Evolutionary conservation across 2,888 invertebrate species (phyloP).

Genomic region (Malthinus seriepunctatus): DNA sequence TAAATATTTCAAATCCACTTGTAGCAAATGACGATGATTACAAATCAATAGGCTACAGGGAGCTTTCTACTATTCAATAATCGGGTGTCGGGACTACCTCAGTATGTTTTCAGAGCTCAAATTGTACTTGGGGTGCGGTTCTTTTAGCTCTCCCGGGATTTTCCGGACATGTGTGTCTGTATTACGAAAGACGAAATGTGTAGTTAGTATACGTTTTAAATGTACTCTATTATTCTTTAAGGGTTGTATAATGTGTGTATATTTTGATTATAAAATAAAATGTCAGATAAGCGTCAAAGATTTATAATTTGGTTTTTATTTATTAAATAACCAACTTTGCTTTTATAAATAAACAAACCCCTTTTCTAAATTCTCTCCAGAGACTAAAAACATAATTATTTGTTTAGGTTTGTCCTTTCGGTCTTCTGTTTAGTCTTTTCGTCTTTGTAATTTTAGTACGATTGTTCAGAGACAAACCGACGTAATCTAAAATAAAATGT

Average conservation of each 20-base stretch:
- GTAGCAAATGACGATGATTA: conserved; percentile 18
- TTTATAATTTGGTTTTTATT: conserved; percentile 14
- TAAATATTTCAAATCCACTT: conserved; percentile 20
- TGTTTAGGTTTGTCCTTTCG: conserved; percentile 22
- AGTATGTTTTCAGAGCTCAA: conserved; percentile 19
- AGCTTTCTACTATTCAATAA: conserved; percentile 22
- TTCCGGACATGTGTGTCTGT: conserved; percentile 11
- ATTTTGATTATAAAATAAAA: background rate
- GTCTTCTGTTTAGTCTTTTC: conserved; percentile 20
- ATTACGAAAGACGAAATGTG: background rate
- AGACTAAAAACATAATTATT: conserved; percentile 21
- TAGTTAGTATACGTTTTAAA: background rate
- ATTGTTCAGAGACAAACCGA: conserved; percentile 18
- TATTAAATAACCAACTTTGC: conserved; percentile 18
- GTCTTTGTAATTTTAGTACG: conserved; percentile 19
- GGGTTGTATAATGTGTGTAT: background rate
- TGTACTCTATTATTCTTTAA: conserved; percentile 4
- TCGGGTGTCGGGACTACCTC: conserved; percentile 12
- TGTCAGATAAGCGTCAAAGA: background rate
- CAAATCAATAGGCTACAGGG: conserved; percentile 13
- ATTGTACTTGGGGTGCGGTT: conserved; percentile 15
- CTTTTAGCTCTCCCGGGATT: conserved; percentile 12
- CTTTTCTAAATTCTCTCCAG: conserved; percentile 14
- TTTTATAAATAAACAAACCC: conserved; percentile 16
- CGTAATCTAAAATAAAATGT: conserved; percentile 5